A percentile compares a stretch with the other conserved stretches of the same genome.
These are phyloP conservation scores for Notothenia coriiceps DNA, from an alignment of 2,113 vertebrate genomes.

Conservation along the genomic window DNA sequence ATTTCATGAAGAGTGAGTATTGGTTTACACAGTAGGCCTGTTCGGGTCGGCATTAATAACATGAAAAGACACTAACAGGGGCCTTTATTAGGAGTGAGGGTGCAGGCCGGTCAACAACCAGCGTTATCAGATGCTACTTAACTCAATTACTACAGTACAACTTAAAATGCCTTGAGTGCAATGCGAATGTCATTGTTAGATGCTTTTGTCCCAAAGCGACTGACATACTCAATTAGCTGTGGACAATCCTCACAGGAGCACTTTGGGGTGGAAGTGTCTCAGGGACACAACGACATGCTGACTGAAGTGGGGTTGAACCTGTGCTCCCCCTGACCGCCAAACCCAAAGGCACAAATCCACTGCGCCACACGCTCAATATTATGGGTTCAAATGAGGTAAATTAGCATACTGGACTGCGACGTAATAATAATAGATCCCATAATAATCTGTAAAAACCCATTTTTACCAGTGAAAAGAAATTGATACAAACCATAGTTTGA, in stretches of 20 bases:
- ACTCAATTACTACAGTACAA: not conserved
- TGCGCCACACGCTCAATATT: too few relatives aligned
- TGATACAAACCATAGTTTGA: too few relatives aligned
- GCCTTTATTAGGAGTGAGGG: not conserved
- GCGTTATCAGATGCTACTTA: not conserved
- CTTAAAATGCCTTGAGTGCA: not conserved
- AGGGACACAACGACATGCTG: too few relatives aligned
- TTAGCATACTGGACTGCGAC: not conserved
- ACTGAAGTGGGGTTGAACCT: too few relatives aligned
- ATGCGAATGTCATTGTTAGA: too few relatives aligned
- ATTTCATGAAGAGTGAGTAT: slow-evolving; percentile 74
- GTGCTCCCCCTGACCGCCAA: too few relatives aligned
- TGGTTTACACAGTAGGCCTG: slow-evolving; percentile 67
- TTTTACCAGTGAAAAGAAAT: too few relatives aligned
- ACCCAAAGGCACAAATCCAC: too few relatives aligned
- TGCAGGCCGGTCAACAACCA: not conserved
- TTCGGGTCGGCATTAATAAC: slow-evolving; percentile 47
- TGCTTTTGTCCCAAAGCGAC: too few relatives aligned
- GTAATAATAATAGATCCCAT: not conserved
- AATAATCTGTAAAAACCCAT: not conserved
- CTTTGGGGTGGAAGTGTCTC: too few relatives aligned
- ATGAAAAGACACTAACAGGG: slow-evolving; percentile 40
- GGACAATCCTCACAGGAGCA: too few relatives aligned
- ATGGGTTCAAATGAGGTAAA: not conserved
- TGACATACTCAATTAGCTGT: too few relatives aligned